Evolutionary conservation across 2,113 vertebrate genomes (phyloP).

Genomic region (Pterocles burchelli): DNA sequence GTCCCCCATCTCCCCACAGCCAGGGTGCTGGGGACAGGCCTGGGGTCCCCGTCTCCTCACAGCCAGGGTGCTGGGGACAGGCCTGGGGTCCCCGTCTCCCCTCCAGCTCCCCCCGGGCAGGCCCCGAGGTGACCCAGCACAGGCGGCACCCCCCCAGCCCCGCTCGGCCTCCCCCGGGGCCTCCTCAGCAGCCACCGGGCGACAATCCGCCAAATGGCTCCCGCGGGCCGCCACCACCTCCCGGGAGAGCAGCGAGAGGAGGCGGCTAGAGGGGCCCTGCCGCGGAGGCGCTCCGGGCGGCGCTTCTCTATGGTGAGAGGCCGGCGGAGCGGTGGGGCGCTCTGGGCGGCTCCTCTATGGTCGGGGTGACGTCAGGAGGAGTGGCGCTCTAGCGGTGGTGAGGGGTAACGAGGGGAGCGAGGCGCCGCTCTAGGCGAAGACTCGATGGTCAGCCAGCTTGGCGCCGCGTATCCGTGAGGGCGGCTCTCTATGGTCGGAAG

Average conservation of each 20-base stretch:
- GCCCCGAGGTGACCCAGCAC: not conserved
- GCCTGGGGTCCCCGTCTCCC: too few species aligned
- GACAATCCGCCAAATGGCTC: fast-evolving
- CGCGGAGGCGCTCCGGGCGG: not conserved
- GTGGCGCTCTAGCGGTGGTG: not conserved
- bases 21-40: too few species aligned
- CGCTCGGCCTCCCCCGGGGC: fast-evolving
- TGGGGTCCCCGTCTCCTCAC: too few species aligned
- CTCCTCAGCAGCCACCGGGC: not conserved
- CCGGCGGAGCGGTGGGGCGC: not conserved
- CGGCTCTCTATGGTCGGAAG: not conserved
- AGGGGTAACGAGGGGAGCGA: fast-evolving
- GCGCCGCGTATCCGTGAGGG: not conserved
- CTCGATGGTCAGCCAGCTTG: not conserved
- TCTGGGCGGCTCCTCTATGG: not conserved
- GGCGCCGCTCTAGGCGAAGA: not conserved
- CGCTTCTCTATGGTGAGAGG: not conserved
- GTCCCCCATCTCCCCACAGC: too few species aligned
- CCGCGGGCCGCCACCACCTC: fast-evolving
- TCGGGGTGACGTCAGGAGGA: not conserved
- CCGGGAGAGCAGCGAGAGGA: not conserved
- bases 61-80: too few species aligned
- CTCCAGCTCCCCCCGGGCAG: not conserved
- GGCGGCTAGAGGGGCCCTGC: fast-evolving
- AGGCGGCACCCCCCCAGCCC: not conserved